These are phyloP conservation scores for Anas bahamensis DNA, from an alignment of 2,797 vertebrate species.

Conservation along the genomic window DNA sequence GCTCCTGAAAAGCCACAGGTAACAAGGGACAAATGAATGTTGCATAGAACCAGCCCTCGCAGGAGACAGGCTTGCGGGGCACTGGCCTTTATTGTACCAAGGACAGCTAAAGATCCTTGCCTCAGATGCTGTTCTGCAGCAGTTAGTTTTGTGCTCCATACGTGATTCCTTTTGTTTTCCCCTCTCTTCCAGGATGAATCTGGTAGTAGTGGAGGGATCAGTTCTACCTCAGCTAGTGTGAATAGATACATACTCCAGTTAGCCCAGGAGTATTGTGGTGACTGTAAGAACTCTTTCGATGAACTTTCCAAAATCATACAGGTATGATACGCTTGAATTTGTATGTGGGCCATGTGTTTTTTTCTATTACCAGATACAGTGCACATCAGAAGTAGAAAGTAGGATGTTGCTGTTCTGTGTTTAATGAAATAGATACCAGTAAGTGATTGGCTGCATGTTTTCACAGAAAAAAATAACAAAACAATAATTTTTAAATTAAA, in stretches of 20 bases:
- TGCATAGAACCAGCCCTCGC: background rate
- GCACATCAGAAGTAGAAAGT: background rate
- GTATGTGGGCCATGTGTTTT: background rate
- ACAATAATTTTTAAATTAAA: background rate
- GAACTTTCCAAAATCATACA: conserved; percentile 99
- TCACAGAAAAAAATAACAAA: background rate
- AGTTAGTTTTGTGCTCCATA: background rate
- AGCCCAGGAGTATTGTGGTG: conserved; percentile 97
- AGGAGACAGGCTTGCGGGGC: background rate
- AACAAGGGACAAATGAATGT: background rate
- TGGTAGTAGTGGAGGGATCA: conserved; percentile 89
- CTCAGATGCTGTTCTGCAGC: background rate
- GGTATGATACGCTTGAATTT: conserved; percentile 71
- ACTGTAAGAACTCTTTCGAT: conserved; percentile 98
- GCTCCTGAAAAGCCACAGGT: conserved; percentile 99
- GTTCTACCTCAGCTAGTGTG: conserved; percentile 93
- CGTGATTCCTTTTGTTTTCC: background rate
- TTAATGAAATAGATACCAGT: background rate
- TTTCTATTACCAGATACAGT: background rate
- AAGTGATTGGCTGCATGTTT: background rate
- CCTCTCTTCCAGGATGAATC: conserved; percentile 88
- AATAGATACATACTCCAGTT: conserved; percentile 97
- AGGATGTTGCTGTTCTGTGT: background rate
- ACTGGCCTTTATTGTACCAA: background rate
- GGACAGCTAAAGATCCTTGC: background rate